A percentile compares a stretch with the other conserved stretches of the same genome.
Conservation (phyloP, 2,113 vertebrate species). For the Probosciger aterrimus region DNA sequence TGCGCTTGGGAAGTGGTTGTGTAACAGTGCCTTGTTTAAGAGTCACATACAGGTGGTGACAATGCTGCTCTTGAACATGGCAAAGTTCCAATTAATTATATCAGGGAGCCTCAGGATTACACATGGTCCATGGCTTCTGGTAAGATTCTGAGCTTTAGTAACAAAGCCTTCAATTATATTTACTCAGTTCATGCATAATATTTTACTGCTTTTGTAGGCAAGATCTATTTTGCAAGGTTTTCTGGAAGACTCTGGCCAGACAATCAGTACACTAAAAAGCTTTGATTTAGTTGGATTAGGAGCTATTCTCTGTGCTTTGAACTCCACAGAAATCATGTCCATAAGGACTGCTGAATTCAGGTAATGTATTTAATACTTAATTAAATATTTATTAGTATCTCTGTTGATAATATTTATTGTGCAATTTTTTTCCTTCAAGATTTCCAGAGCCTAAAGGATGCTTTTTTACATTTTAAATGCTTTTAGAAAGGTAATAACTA, state of each 20-base stretch:
- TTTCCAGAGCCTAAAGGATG: background rate
- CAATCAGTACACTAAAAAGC: slow-evolving; percentile 71
- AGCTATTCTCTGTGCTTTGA: slow-evolving; percentile 72
- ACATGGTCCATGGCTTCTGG: background rate
- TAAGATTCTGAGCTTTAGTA: background rate
- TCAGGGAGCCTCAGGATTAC: background rate
- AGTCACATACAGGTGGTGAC: background rate
- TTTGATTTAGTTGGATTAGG: slow-evolving; percentile 80
- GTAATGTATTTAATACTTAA: slow-evolving; percentile 47
- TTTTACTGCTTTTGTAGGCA: slow-evolving; percentile 57
- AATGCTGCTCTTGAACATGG: background rate
- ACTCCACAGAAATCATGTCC: slow-evolving; percentile 65
- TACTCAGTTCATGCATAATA: background rate
- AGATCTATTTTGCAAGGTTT: slow-evolving; percentile 75
- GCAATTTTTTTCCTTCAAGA: background rate
- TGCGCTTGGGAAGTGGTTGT: background rate
- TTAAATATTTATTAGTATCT: background rate
- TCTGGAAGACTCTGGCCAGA: slow-evolving; percentile 74
- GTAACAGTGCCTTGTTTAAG: background rate
- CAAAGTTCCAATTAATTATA: background rate
- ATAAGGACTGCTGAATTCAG: slow-evolving; percentile 77
- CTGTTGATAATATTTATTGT: background rate
- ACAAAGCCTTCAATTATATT: background rate
- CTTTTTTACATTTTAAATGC: background rate
- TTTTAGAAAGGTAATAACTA: background rate